Evolutionary conservation across 2,797 vertebrate species (phyloP), one percentile per base, ranked within the genome.

Genomic region (Taenioides sp.): DNA sequence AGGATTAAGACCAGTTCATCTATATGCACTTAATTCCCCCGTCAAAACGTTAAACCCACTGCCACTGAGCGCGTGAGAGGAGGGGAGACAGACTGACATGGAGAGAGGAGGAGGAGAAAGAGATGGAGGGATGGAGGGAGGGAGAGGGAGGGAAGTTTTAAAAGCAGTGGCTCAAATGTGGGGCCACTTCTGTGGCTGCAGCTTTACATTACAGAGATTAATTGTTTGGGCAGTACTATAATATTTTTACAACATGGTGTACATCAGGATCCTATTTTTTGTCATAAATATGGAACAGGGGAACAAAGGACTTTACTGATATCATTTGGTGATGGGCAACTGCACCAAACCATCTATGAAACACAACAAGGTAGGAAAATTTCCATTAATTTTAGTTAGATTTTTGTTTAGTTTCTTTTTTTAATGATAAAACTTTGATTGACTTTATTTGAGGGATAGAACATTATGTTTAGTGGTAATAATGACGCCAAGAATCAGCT

Each of bases 311-410:
- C 49, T 67, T 61, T 17, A 6, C 47, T 52, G 31, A 50, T 37
- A 50, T 76, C 73, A 55, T 67, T 37, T 22, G 68, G 73, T 78
- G 10, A 96, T 97, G 96, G 96, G 96, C 70, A 98, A 97, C 92
- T 96, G 95, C 90, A 95, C 95, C 87, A 95, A 95, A 88, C 79
- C 94, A 68, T 93, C 94, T 40, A 89, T 91, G 84, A 92, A 84
- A 86, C 86, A 87, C 79, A 94, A 93, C 90, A 92, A 88, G 79
- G 85, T 91, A 90, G 90, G 88, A 80, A 14, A 28, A 7, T 17
- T 69, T 23, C 10, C 66, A 1, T 7, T 73, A 22, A 22, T 5
- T 58, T 6, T 2, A 49, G 16, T 54, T 16, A 16, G 14, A 14
- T 43, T 43, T 43, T 43, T 55, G 23, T 62, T 5, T 43, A 47